phyloP scores from a whole-genome alignment of 2,797 vertebrate species.

The Fringilla coelebs region DNA sequence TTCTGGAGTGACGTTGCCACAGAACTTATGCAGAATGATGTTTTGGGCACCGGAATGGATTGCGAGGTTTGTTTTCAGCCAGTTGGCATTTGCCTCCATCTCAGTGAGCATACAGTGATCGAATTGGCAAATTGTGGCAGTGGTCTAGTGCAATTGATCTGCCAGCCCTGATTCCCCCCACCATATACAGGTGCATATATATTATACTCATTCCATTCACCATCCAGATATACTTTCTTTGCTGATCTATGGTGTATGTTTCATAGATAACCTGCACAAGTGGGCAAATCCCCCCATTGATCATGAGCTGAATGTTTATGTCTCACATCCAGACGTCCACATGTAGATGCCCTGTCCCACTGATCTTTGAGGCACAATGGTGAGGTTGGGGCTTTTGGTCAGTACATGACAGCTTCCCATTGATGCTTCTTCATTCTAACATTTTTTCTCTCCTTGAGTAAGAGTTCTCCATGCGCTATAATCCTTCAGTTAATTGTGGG shows the following conservation, averaged over 20 bases:
- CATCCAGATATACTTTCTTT: background rate
- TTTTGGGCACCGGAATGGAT: background rate
- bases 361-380: background rate
- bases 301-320: background rate
- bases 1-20: background rate
- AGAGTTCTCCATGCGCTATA: background rate
- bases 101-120: background rate
- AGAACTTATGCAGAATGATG: background rate
- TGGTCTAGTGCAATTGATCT: background rate
- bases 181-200: too few species aligned
- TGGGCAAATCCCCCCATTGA: fast-evolving
- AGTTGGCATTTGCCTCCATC: background rate
- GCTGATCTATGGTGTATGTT: background rate
- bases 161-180: background rate
- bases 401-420: background rate
- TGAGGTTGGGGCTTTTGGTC: background rate
- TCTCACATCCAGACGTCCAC: background rate
- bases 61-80: background rate
- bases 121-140: background rate
- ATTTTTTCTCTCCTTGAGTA: background rate
- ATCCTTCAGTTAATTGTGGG: background rate
- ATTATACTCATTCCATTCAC: background rate
- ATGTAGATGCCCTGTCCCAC: background rate
- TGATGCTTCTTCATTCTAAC: background rate
- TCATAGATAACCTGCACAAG: background rate